Evolutionary conservation across 2,888 invertebrate genomes (phyloP).

Genomic region (Pyrochroa serraticornis): DNA sequence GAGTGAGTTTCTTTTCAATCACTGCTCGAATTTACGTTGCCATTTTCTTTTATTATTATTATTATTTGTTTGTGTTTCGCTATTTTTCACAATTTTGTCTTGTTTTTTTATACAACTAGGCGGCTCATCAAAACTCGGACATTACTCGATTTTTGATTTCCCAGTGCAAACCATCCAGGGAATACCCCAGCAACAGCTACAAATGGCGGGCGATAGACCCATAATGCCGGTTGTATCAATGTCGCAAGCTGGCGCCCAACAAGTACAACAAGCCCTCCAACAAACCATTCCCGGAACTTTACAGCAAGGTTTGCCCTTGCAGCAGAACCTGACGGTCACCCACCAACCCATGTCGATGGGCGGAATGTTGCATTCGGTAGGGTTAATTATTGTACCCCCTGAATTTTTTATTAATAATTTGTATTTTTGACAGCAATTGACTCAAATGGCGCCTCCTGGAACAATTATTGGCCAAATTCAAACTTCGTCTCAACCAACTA

Average conservation of each 20-base stretch:
- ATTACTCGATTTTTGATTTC: constrained; percentile 9
- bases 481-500: constrained; percentile 46
- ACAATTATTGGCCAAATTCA: constrained; percentile 58
- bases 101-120: too few relatives aligned
- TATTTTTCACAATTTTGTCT: neutral
- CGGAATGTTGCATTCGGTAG: constrained; percentile 64
- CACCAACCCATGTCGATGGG: constrained; percentile 58
- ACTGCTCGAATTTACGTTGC: neutral
- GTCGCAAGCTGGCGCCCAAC: constrained; percentile 60
- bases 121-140: too few relatives aligned
- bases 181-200: constrained; percentile 59
- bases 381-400: constrained; percentile 34
- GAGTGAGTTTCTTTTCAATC: constrained; percentile 53
- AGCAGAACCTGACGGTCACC: constrained; percentile 56
- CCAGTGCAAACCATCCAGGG: constrained; percentile 65
- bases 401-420: constrained; percentile 9
- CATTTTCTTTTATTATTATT: neutral
- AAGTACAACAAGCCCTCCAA: constrained; percentile 64
- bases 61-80: neutral
- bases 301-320: constrained; percentile 65
- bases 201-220: constrained; percentile 61
- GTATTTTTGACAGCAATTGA: constrained; percentile 51
- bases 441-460: constrained; percentile 62
- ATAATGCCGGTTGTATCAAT: constrained; percentile 73
- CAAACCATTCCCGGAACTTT: constrained; percentile 61